Conservation (phyloP, 1,140 invertebrate species). For the Dreissena polymorpha region DNA sequence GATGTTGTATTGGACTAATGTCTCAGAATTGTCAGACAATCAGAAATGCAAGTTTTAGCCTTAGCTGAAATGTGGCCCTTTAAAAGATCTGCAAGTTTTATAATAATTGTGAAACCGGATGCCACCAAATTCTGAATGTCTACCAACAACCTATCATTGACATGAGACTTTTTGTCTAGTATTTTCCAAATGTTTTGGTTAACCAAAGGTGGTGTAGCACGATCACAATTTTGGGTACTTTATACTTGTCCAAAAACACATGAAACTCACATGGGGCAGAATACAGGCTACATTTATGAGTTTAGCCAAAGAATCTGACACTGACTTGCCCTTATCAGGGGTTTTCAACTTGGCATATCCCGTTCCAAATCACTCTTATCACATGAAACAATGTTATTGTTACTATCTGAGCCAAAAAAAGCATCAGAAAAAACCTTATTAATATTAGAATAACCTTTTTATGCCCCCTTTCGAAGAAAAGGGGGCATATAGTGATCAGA, state of each 20-base stretch:
- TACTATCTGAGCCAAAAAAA: not conserved
- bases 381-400: not conserved
- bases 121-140: conserved; percentile 31
- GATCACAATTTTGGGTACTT: conserved; percentile 20
- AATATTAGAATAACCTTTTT: too few relatives aligned
- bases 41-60: conserved; percentile 14
- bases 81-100: conserved; percentile 16
- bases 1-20: conserved; percentile 31
- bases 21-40: conserved; percentile 23
- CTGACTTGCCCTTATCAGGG: not conserved
- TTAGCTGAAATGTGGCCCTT: not conserved
- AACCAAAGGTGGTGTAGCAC: not conserved
- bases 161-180: conserved; percentile 17
- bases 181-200: conserved; percentile 28
- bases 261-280: conserved; percentile 3
- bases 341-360: conserved; percentile 18
- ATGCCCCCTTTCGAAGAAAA: too few relatives aligned
- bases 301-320: not conserved
- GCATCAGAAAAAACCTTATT: too few relatives aligned
- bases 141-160: conserved; percentile 20
- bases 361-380: not conserved
- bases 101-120: conserved; percentile 2
- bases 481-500: too few relatives aligned
- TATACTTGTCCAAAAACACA: not conserved
- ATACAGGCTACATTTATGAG: conserved; percentile 16